Conservation (phyloP, 2,888 invertebrate genomes). For the Phaedon cochleariae region DNA sequence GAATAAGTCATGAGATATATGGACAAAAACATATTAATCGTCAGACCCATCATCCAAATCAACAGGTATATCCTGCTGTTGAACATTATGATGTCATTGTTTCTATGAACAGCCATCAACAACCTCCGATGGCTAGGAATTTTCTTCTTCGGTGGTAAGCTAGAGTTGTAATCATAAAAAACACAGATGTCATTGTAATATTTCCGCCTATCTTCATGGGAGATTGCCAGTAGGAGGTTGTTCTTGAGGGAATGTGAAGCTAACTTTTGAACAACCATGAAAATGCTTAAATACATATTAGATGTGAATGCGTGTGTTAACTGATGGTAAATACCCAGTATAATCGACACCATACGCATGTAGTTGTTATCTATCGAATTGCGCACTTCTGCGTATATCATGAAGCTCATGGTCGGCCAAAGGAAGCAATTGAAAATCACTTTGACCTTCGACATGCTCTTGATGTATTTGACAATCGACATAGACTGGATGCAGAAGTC, state of each 20-base stretch:
- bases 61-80: not conserved
- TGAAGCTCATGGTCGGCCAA: not conserved
- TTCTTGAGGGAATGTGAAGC: not conserved
- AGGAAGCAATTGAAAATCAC: not conserved
- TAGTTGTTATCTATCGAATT: not conserved
- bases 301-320: not conserved
- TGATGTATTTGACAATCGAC: not conserved
- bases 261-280: not conserved
- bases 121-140: not conserved
- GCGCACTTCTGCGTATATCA: not conserved
- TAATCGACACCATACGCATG: not conserved
- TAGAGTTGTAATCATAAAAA: not conserved
- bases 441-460: not conserved
- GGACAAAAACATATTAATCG: not conserved
- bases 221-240: not conserved
- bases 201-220: not conserved
- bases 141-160: not conserved
- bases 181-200: not conserved
- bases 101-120: not conserved
- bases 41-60: not conserved
- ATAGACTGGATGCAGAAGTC: not conserved
- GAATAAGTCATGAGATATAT: not conserved
- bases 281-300: not conserved
- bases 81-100: not conserved
- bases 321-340: not conserved